A percentile compares a stretch with the other conserved stretches of the same genome.
These are phyloP conservation scores for Yoshiicerus persimilis DNA, from an alignment of 1,140 invertebrate genomes.

Conservation along the genomic window DNA sequence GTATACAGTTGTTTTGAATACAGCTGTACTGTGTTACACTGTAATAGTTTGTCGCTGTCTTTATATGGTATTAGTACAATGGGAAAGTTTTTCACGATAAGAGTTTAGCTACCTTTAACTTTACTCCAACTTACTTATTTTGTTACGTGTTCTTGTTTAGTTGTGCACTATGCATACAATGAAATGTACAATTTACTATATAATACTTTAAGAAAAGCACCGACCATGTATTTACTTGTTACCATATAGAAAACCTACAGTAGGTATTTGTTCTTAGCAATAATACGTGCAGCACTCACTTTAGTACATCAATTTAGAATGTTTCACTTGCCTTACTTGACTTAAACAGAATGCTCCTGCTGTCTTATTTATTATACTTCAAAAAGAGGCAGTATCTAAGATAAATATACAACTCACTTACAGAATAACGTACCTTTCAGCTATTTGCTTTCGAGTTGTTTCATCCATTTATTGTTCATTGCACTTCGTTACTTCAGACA, in stretches of 20 bases:
- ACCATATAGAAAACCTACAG: too few species aligned
- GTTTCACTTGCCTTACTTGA: too few species aligned
- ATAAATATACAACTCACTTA: too few species aligned
- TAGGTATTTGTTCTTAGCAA: too few species aligned
- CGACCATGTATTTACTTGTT: neutral
- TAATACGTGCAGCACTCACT: too few species aligned
- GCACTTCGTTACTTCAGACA: neutral
- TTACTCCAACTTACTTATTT: neutral
- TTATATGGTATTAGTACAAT: neutral
- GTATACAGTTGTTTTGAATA: neutral
- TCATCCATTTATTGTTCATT: neutral
- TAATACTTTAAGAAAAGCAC: neutral
- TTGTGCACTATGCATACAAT: neutral
- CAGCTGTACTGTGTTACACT: neutral
- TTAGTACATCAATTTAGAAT: too few species aligned
- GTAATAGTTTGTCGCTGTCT: neutral
- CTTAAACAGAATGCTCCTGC: too few species aligned
- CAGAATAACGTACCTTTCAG: neutral
- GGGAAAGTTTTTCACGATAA: conserved; percentile 13
- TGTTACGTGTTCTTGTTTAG: neutral
- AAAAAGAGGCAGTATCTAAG: too few species aligned
- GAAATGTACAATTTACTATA: neutral
- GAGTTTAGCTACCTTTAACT: conserved; percentile 15
- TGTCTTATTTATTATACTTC: too few species aligned
- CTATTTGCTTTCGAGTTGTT: neutral